These are phyloP conservation scores for Druon quercuslanigerum DNA, from an alignment of 1,140 invertebrate species.

Conservation along the genomic window DNA sequence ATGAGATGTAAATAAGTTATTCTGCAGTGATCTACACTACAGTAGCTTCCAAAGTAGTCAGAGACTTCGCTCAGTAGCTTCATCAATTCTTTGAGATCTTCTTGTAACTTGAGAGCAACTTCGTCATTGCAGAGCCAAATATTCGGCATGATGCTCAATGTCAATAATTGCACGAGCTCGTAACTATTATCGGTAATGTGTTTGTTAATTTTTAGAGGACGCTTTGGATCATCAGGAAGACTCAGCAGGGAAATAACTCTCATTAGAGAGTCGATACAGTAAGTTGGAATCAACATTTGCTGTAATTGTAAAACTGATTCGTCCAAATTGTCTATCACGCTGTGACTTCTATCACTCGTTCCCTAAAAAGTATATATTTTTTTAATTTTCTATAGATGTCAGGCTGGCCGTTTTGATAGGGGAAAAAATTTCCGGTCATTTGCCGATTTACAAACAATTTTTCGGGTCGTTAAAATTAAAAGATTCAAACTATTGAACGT, in stretches of 20 bases:
- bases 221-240: conserved; percentile 49
- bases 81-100: conserved; percentile 62
- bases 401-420: too few relatives aligned
- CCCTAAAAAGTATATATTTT: conserved; percentile 46
- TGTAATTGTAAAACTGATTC: conserved; percentile 68
- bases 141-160: conserved; percentile 61
- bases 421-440: too few relatives aligned
- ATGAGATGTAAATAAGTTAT: conserved; percentile 64
- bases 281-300: conserved; percentile 75
- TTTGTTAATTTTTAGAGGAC: conserved; percentile 58
- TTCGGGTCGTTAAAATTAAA: too few relatives aligned
- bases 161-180: conserved; percentile 64
- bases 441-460: too few relatives aligned
- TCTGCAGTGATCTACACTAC: conserved; percentile 58
- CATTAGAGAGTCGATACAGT: conserved; percentile 74
- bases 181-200: conserved; percentile 57
- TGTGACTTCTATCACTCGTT: conserved; percentile 58
- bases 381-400: not conserved
- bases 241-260: conserved; percentile 63
- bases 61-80: conserved; percentile 61
- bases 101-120: conserved; percentile 58
- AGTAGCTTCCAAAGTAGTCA: conserved; percentile 58
- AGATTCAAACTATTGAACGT: too few relatives aligned
- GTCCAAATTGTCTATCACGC: conserved; percentile 60
- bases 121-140: conserved; percentile 64